phyloP scores from a whole-genome alignment of 2,113 vertebrate species.

The Cynopterus brachyotis region DNA sequence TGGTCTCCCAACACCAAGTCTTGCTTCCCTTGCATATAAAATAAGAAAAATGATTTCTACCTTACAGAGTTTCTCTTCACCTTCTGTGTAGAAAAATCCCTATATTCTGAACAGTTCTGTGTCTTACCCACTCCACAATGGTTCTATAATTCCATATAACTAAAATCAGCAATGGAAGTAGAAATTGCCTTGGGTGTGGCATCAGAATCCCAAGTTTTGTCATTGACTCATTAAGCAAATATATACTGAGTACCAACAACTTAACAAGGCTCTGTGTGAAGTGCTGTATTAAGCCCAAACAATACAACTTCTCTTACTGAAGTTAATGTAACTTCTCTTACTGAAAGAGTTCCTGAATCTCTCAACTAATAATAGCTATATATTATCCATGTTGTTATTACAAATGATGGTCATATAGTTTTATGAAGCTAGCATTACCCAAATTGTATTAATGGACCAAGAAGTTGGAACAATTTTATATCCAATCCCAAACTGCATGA shows the following conservation, averaged over 20 bases:
- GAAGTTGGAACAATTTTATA: neutral
- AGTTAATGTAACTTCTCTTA: neutral
- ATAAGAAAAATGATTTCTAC: neutral
- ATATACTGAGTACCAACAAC: neutral
- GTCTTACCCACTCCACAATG: neutral
- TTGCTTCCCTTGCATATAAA: neutral
- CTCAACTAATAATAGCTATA: neutral
- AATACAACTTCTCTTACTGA: neutral
- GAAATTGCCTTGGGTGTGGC: neutral
- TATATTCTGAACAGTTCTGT: neutral
- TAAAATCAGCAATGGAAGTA: neutral
- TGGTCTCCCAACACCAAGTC: neutral
- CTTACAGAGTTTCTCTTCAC: neutral
- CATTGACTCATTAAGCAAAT: neutral
- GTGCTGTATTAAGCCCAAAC: neutral
- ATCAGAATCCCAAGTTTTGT: neutral
- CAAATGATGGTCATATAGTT: neutral
- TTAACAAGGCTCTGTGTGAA: neutral
- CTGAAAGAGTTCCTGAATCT: neutral
- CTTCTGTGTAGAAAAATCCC: neutral
- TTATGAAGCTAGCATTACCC: neutral
- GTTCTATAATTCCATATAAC: neutral
- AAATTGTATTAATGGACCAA: conserved; percentile 23
- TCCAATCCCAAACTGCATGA: neutral
- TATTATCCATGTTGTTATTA: neutral